Percentiles rank a stretch among this genome's conserved stretches.
phyloP scores from a whole-genome alignment of 2,797 vertebrate species.

The Poecile montanus region DNA sequence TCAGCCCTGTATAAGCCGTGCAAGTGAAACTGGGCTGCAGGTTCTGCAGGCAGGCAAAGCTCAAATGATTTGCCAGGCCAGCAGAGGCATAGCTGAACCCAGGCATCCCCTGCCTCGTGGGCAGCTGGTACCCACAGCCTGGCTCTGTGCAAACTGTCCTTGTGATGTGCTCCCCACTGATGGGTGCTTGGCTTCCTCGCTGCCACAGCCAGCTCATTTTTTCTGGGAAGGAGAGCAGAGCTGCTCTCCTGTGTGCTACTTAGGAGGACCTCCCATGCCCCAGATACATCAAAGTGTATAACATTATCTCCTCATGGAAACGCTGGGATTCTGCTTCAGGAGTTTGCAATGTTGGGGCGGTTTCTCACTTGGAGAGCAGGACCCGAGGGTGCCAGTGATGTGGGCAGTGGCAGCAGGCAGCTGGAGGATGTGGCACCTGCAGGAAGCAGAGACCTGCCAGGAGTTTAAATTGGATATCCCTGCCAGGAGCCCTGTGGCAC shows the following conservation, averaged over 20 bases:
- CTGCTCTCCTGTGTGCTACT: background rate
- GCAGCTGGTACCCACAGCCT: background rate
- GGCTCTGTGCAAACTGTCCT: background rate
- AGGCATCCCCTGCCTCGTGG: background rate
- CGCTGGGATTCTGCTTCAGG: background rate
- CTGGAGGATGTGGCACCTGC: fast-evolving
- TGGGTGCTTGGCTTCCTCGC: background rate
- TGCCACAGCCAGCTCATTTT: background rate
- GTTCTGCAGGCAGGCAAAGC: background rate
- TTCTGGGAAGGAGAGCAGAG: background rate
- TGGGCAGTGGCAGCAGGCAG: background rate
- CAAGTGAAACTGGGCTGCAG: background rate
- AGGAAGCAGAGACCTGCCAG: background rate
- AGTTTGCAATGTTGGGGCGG: background rate
- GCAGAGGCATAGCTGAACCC: background rate
- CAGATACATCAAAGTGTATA: constrained; percentile 48
- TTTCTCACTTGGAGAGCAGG: fast-evolving
- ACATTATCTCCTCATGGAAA: constrained; percentile 22
- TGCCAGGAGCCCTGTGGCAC: background rate
- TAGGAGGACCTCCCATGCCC: constrained; percentile 27
- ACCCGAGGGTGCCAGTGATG: background rate
- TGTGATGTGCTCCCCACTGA: background rate
- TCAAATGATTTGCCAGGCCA: background rate
- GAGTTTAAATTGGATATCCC: background rate
- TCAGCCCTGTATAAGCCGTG: fast-evolving